Percentiles rank a stretch among this genome's conserved stretches.
phyloP scores from a whole-genome alignment of 2,888 invertebrate genomes.

The Plutella xylostella region DNA sequence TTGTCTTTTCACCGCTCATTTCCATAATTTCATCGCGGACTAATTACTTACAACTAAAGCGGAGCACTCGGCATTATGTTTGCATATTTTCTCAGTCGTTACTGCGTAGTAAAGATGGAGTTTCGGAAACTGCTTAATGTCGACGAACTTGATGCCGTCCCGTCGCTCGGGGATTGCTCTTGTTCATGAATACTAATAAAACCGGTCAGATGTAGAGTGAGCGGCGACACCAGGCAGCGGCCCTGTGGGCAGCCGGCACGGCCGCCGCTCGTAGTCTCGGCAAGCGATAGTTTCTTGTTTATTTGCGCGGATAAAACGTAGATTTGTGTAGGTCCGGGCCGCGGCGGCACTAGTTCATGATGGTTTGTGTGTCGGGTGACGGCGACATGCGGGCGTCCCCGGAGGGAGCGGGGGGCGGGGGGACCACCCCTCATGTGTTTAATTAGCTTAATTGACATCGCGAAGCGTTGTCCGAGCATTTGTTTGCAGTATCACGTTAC shows the following conservation, averaged over 20 bases:
- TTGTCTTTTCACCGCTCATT: slow-evolving; percentile 70
- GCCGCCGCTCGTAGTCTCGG: too few species aligned
- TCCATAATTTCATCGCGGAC: slow-evolving; percentile 67
- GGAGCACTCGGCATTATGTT: slow-evolving; percentile 54
- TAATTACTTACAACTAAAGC: slow-evolving; percentile 64
- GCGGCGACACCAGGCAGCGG: too few species aligned
- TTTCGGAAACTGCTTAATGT: slow-evolving; percentile 31
- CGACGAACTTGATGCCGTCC: slow-evolving; percentile 21
- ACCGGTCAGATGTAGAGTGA: background rate
- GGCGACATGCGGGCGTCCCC: slow-evolving; percentile 32
- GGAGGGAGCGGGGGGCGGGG: slow-evolving; percentile 31
- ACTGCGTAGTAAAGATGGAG: slow-evolving; percentile 44
- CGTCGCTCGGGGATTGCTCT: background rate
- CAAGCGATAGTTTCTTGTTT: background rate
- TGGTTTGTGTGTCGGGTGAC: slow-evolving; percentile 18
- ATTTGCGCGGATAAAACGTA: background rate
- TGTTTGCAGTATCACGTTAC: slow-evolving; percentile 65
- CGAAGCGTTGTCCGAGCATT: slow-evolving; percentile 65
- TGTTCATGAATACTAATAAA: slow-evolving; percentile 2
- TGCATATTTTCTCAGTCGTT: slow-evolving; percentile 51
- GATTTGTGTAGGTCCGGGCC: slow-evolving; percentile 4
- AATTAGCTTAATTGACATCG: slow-evolving; percentile 70
- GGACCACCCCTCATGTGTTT: slow-evolving; percentile 57
- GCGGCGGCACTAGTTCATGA: slow-evolving; percentile 18
- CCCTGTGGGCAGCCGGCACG: too few species aligned